A percentile compares a stretch with the other conserved stretches of the same genome.
phyloP scores from a whole-genome alignment of 2,797 vertebrate species.

The Hirundo rustica region DNA sequence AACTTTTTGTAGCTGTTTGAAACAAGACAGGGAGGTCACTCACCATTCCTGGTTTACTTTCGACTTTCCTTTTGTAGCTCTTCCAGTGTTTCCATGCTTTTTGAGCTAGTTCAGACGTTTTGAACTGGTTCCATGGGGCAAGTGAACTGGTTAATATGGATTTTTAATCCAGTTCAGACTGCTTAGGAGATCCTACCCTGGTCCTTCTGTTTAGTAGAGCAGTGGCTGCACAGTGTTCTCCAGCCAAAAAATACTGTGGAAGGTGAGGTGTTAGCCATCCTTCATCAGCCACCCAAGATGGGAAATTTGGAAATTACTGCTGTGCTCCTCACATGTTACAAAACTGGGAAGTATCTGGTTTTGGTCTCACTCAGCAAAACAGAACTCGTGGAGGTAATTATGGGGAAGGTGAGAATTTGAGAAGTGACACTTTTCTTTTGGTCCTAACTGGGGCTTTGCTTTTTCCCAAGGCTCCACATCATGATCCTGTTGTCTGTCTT shows the following conservation, averaged over 20 bases:
- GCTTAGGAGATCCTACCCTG: rapidly evolving
- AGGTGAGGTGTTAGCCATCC: background rate
- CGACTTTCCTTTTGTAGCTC: background rate
- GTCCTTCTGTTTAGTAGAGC: background rate
- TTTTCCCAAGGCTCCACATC: background rate
- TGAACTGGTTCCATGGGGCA: background rate
- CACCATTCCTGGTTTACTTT: background rate
- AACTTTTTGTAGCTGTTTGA: background rate
- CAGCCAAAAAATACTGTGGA: background rate
- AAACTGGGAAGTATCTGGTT: background rate
- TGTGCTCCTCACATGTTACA: rapidly evolving
- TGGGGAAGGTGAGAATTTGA: background rate
- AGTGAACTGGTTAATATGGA: rapidly evolving
- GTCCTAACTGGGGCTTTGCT: background rate
- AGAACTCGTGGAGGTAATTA: background rate
- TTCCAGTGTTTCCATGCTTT: background rate
- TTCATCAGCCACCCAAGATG: background rate
- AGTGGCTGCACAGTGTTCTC: background rate
- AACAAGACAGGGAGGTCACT: background rate
- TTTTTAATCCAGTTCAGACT: background rate
- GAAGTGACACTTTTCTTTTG: background rate
- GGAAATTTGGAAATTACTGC: background rate
- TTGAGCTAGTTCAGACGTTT: background rate
- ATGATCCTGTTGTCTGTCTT: background rate
- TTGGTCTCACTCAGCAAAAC: background rate